Evolutionary conservation across 1,140 invertebrate species (phyloP), one percentile per base, ranked within the genome.

Genomic region (Aphis gossypii): DNA sequence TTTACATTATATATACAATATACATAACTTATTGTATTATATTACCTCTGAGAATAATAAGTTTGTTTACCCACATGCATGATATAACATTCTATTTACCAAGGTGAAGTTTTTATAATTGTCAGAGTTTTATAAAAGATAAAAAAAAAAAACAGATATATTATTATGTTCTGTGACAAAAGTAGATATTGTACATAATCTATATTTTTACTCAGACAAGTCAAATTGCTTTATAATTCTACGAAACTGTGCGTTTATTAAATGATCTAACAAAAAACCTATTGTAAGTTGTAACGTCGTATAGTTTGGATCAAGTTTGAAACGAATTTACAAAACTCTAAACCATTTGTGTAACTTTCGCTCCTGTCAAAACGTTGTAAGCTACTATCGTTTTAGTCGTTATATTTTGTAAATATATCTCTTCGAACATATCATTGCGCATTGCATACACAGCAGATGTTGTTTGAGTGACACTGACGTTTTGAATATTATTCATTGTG

Each of bases 391-490:
- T 11, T 11, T 23, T 41, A 68, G 11, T 30, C 41, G 84, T 30
- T 30, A 18, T 20, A 87, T 87, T 46, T 30, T 44, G 84, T 48
- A 87, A 44, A 87, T 46, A 87, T 9, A 46, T 46, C 8, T 87
- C 44, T n/a, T 8, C 11, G 41, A n/a, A 87, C 41, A 86, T 46
- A 44, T 46, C 23, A 46, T 30, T 86, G 30, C 2, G 9, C 9
- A 23, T n/a, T 44, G 6, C 6, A 44, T 25, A 23, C 83, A 30
- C 38, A 30, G 82, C 82, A 84, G 21, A 84, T 86, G 44, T 87
- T 48, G 84, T 44, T 41, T 48, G 84, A 87, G 30, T 87, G 84
- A 87, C 84, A 48, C 25, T 87, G 84, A 46, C 84, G 84, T 87
- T 87, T 46, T 20, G 44, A 30, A 87, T 46, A 46, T 84, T 44